phyloP scores from a whole-genome alignment of 2,888 invertebrate genomes.

The Willowsia nigromaculata region DNA sequence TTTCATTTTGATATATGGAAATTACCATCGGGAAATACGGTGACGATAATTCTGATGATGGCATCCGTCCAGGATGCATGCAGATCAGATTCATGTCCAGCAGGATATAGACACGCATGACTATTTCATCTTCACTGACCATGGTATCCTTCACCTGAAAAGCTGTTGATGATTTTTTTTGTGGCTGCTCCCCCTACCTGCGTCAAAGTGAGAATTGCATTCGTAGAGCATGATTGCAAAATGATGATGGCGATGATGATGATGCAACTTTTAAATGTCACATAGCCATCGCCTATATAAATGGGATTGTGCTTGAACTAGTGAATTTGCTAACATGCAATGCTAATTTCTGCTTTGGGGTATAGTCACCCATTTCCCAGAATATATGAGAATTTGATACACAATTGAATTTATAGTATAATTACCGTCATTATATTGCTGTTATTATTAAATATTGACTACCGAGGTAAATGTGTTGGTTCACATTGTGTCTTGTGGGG shows the following conservation, averaged over 20 bases:
- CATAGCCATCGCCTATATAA: neutral
- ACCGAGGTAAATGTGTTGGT: neutral
- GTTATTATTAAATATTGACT: neutral
- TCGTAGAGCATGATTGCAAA: neutral
- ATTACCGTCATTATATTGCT: neutral
- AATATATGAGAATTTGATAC: constrained; percentile 17
- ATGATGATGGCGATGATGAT: too few relatives aligned
- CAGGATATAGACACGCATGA: constrained; percentile 22
- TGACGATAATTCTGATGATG: constrained; percentile 37
- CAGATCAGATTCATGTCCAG: constrained; percentile 30
- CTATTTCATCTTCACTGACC: constrained; percentile 35
- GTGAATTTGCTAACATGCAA: neutral
- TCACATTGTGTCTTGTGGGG: neutral
- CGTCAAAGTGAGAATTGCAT: neutral
- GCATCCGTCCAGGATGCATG: constrained; percentile 35
- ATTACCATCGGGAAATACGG: constrained; percentile 55
- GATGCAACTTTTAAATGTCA: constrained; percentile 10
- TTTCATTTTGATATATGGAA: constrained; percentile 31
- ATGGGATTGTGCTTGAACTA: neutral
- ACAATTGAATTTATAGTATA: neutral
- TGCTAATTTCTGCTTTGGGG: neutral
- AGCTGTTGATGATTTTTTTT: neutral
- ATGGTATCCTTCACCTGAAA: constrained; percentile 50
- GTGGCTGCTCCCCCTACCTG: neutral
- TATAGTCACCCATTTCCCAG: constrained; percentile 23